These are phyloP conservation scores for Hydra vulgaris DNA, from an alignment of 30 jellyfish, hydroid and myxozoan genomes.

Conservation along the genomic window DNA sequence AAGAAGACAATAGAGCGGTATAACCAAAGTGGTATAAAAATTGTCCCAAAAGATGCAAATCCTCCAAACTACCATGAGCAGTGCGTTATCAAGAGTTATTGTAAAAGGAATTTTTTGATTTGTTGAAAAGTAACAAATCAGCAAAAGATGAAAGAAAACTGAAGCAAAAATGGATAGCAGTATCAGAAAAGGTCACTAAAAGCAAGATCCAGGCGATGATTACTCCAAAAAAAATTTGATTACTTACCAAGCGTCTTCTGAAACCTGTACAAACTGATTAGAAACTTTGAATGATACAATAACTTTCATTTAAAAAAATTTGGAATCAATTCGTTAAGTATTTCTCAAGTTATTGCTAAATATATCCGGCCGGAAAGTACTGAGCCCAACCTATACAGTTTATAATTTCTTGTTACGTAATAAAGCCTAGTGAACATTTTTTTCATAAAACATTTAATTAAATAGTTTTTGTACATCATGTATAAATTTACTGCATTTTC, in stretches of 20 bases:
- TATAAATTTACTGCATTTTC: no score
- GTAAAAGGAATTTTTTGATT: not conserved
- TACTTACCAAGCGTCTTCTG: not conserved
- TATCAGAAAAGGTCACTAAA: not conserved
- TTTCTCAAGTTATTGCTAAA: not conserved
- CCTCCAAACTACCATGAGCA: no score
- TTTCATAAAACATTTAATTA: no score
- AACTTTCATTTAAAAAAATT: no score
- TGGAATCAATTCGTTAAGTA: not conserved
- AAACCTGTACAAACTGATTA: not conserved
- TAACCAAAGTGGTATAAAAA: no score
- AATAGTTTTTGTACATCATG: no score
- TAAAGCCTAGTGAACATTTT: no score
- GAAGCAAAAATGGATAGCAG: not conserved
- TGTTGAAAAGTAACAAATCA: not conserved
- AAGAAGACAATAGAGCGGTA: no score
- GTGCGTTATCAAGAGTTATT: not conserved
- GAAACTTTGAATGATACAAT: not conserved
- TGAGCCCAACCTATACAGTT: not conserved
- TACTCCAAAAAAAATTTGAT: not conserved
- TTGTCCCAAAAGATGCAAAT: no score
- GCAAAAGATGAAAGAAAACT: not conserved
- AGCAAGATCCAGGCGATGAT: not conserved
- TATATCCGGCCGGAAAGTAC: not conserved
- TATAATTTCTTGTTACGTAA: no score